Evolutionary conservation across 2,888 invertebrate species (phyloP).

Genomic region (Baronia brevicornis): DNA sequence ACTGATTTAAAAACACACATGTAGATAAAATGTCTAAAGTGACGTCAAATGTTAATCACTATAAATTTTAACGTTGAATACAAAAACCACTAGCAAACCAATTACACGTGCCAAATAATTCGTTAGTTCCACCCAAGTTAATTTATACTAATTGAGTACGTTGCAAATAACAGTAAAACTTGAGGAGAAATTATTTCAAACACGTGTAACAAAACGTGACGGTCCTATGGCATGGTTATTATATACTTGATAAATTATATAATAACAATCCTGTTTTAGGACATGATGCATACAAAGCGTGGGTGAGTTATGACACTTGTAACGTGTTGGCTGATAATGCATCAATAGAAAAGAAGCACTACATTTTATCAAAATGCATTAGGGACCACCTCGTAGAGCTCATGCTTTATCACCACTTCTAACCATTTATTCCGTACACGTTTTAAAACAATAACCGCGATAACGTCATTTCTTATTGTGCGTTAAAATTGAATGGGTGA

Average conservation of each 20-base stretch:
- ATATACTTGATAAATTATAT: too few relatives aligned
- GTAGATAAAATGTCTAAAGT: too few relatives aligned
- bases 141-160: conserved; percentile 21
- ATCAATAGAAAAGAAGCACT: conserved; percentile 6
- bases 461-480: conserved; percentile 22
- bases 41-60: too few relatives aligned
- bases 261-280: too few relatives aligned
- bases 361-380: conserved; percentile 10
- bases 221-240: conserved; percentile 4
- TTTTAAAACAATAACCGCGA: too few relatives aligned
- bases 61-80: too few relatives aligned
- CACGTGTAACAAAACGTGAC: conserved; percentile 17
- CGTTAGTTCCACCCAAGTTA: conserved; percentile 20
- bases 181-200: conserved; percentile 13
- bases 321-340: too few relatives aligned
- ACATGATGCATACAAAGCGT: too few relatives aligned
- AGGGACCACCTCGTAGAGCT: conserved; percentile 1
- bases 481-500: conserved; percentile 37
- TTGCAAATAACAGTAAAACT: conserved; percentile 21
- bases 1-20: too few relatives aligned
- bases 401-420: background rate
- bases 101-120: conserved; percentile 23
- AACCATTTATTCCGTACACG: too few relatives aligned
- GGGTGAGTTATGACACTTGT: too few relatives aligned
- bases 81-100: too few relatives aligned